phyloP scores from a whole-genome alignment of 2,797 vertebrate genomes.

The Hybognathus amarus region DNA sequence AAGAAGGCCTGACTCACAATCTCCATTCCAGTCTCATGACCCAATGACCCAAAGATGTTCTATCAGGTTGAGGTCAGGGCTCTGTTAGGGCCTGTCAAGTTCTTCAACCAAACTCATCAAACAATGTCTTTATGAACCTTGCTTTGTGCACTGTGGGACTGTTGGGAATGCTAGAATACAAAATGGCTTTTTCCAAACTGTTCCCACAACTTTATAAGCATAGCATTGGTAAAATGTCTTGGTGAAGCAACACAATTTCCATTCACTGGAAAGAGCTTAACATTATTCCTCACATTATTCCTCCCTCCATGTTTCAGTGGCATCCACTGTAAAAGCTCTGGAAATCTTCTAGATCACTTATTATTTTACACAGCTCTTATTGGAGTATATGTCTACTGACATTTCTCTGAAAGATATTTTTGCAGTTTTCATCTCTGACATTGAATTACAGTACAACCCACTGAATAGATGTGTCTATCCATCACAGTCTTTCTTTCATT shows the following conservation, averaged over 20 bases:
- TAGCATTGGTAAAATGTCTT: background rate
- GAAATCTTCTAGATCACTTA: too few relatives aligned
- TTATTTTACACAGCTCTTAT: too few relatives aligned
- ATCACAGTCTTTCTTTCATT: too few relatives aligned
- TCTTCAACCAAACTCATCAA: background rate
- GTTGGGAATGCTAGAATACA: background rate
- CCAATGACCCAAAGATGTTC: background rate
- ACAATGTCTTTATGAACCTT: background rate
- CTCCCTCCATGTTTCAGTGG: background rate
- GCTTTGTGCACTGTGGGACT: background rate
- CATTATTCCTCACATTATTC: background rate
- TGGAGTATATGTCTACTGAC: too few relatives aligned
- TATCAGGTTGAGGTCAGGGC: background rate
- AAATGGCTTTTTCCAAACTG: background rate
- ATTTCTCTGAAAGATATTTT: too few relatives aligned
- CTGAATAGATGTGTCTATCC: too few relatives aligned
- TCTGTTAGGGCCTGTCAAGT: background rate
- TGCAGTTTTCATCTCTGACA: too few relatives aligned
- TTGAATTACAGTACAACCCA: too few relatives aligned
- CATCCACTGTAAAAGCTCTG: too few relatives aligned
- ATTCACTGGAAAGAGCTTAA: background rate
- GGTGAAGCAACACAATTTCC: background rate
- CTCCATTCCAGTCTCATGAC: background rate
- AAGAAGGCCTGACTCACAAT: background rate
- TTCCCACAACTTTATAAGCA: background rate